phyloP scores from a whole-genome alignment of 2,888 invertebrate genomes.

The Rhingia rostrata region DNA sequence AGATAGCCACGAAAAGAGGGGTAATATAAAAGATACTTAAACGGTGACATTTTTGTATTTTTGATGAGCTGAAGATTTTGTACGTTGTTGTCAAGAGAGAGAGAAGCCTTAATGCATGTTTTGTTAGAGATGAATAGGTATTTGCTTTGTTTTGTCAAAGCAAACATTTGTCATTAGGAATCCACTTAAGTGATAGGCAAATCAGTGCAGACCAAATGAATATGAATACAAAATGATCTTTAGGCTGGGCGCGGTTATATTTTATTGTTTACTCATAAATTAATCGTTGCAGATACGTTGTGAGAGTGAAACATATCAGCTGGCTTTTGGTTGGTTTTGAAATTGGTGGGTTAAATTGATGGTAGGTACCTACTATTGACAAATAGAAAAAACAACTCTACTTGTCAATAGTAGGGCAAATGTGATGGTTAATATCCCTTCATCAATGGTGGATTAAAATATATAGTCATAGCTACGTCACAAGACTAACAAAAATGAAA shows the following conservation, averaged over 20 bases:
- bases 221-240: slow-evolving; percentile 34
- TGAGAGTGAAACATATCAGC: slow-evolving; percentile 28
- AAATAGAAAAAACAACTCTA: too few relatives aligned
- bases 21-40: background rate
- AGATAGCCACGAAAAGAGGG: background rate
- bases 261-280: slow-evolving; percentile 46
- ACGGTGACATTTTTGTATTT: slow-evolving; percentile 68
- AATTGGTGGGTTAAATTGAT: slow-evolving; percentile 10
- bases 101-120: slow-evolving; percentile 48
- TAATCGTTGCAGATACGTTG: slow-evolving; percentile 35
- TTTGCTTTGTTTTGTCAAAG: slow-evolving; percentile 36
- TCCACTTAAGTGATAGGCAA: slow-evolving; percentile 70
- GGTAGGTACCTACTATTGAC: too few relatives aligned
- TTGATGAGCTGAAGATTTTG: slow-evolving; percentile 41
- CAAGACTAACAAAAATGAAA: too few relatives aligned
- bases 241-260: slow-evolving; percentile 4
- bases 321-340: slow-evolving; percentile 35
- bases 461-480: too few relatives aligned
- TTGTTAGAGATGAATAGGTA: slow-evolving; percentile 46
- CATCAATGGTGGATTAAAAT: background rate
- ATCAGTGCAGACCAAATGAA: slow-evolving; percentile 58
- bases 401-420: too few relatives aligned
- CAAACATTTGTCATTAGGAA: slow-evolving; percentile 54
- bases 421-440: background rate
- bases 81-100: slow-evolving; percentile 14